Base-by-base conservation (phyloP, 2,888 invertebrate genomes). In the Hemaris fuciformis region DNA sequence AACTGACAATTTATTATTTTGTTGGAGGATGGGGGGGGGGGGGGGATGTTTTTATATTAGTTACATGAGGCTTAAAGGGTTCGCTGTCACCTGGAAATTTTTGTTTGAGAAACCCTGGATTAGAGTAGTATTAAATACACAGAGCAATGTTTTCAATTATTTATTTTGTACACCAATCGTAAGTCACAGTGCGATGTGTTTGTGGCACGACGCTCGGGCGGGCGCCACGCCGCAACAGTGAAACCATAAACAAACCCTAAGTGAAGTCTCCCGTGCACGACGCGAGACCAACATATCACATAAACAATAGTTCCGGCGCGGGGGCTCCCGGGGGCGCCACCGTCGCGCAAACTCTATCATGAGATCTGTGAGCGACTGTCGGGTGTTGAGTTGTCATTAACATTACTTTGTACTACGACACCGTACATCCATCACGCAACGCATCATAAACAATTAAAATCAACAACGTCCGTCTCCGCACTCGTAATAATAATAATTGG, bases 121-220 rank as follows among this genome's bases (percentile, higher is more conserved):
- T n/a, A n/a, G n/a, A n/a, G n/a, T n/a, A n/a, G n/a, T n/a, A 31
- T 1, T 10, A 53, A 27, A 53, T n/a, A n/a, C 10, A 27, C 53
- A 53, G 10, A 10, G 10, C 15, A 66, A 69, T 64, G 68, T 76
- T 77, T 73, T 66, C 71, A 72, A 73, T 67, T 68, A 67, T 71
- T 74, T 76, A 77, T 76, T 79, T 73, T 73, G 71, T 72, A 73
- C 77, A 71, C 60, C 66, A 57, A 64, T 64, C 68, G 57, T 67
- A 60, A 67, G 31, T 63, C 64, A 67, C 62, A 68, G 59, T 46
- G 41, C 53, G 48, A 27, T 48, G 48, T 25, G 18, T 27, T 25
- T 53, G 48, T n/a, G 15, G 25, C 27, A 27, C 18, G 53, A 45
- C 7, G 8, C 45, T 13, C 4, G 3, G 10, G 8, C 10, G 45